Evolutionary conservation across 2,888 invertebrate genomes (phyloP), one percentile per base, ranked within the genome.

Genomic region (Myopa tessellatipennis): DNA sequence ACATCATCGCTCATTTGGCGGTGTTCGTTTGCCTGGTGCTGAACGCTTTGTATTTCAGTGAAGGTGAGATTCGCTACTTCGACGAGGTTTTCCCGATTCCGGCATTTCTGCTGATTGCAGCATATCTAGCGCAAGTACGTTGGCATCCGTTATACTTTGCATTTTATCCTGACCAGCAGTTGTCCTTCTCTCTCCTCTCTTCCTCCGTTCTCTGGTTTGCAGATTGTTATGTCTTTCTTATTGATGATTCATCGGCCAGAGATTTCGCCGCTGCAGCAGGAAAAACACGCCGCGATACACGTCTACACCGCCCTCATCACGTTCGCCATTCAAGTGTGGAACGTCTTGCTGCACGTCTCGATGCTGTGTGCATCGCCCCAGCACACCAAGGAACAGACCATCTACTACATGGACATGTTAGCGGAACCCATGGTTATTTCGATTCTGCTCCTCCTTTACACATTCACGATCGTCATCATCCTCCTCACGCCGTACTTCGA

Each of bases 271-370:
- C 34, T 2, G 4, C 34, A 65, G 10, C 74, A 34, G 8, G 50
- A 65, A 45, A 10, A 52, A 34, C 65, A 50, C n/a, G 55, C 74
- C 16, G 65, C 45, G 3, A 50, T 74, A 14, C 74, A 74, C 16
- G 63, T 63, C 50, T 65, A 50, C 8, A 63, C 34, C 26, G 74
- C 63, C 34, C 65, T 74, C 34, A 50, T 74, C 16, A 63, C 50
- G 4, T 74, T 74, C 50, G 26, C 50, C 6, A 50, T 52, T 8
- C 50, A 34, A 34, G 14, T 52, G 52, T 74, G 74, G 74, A 63
- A 74, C 34, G 10, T 60, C 4, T 36, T 72, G 38, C n/a, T 72
- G 1, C 36, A 58, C 18, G 16, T 72, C 2, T 38, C 72, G 40
- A 72, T 72, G 72, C 5, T 72, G 58, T 72, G 72, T 60, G 36